Conservation (phyloP, 2,888 invertebrate genomes). For the Fragum whitleyi region DNA sequence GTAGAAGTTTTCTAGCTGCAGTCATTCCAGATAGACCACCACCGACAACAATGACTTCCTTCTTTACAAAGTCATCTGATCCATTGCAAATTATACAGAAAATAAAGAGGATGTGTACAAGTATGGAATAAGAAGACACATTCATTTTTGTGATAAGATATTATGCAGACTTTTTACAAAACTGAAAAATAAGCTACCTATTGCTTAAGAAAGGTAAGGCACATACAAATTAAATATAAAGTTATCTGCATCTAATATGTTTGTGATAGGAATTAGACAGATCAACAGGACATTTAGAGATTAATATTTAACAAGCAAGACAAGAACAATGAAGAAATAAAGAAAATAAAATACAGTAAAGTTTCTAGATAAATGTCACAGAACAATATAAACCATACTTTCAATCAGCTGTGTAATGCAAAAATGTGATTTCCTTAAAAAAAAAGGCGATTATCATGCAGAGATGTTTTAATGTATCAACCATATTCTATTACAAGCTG, state of each 20-base stretch:
- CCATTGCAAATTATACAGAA: background rate
- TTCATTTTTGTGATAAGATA: background rate
- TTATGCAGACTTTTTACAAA: too few relatives aligned
- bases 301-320: too few relatives aligned
- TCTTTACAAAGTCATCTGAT: conserved; percentile 14
- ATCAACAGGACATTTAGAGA: too few relatives aligned
- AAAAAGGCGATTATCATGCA: background rate
- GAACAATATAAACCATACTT: background rate
- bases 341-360: too few relatives aligned
- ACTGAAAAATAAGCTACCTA: too few relatives aligned
- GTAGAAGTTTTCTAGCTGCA: conserved; percentile 73
- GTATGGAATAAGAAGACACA: background rate
- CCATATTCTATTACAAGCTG: too few relatives aligned
- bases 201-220: too few relatives aligned
- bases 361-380: background rate
- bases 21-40: conserved; percentile 79
- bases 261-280: too few relatives aligned
- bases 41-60: conserved; percentile 76
- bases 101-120: background rate
- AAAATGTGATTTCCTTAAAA: background rate
- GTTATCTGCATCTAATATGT: too few relatives aligned
- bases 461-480: too few relatives aligned
- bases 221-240: too few relatives aligned
- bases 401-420: conserved; percentile 11
- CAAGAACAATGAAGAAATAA: too few relatives aligned